Base-by-base conservation (phyloP, 2,797 vertebrate genomes). In the Dendrocincla fuliginosa region DNA sequence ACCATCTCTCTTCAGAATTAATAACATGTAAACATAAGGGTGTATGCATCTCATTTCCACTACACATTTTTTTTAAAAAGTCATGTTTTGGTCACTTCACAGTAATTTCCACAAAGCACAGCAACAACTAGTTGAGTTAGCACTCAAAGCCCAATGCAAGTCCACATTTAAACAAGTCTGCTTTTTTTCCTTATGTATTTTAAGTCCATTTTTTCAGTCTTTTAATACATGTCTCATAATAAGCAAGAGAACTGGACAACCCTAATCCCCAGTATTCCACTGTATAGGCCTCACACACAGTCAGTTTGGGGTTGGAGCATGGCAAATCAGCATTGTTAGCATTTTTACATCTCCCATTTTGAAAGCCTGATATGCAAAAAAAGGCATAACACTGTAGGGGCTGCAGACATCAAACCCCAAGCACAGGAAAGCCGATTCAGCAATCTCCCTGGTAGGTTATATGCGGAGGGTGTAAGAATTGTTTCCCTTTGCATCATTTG, bases 371-470 rank as follows among this genome's bases (percentile, higher is more conserved):
- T 12, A 16, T 49, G 52, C 69, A 61, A 79, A 85, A 73, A 69
- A 50, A 64, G 28, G 17, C 76, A 78, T 1, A 85, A 30, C 46
- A 60, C 39, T 30, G 20, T 17, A 33, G 16, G 47, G 50, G 52
- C 52, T 83, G 49, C 64, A 33, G 37, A 57, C 33, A 35, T 37
- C 52, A 70, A 52, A 87, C 77, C 5, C 50, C 9, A 11, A 89
- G 84, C 42, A 37, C n/a, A 10, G 10, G 63, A 37, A 77, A 53
- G 73, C 70, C 19, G 17, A 90, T 73, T 91, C 90, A 95, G 95
- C 90, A 63, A 22, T 41, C 8, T 0, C 33, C 20, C 56, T 16
- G 24, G 50, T 64, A 44, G 82, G 44, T 74, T 88, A 22, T n/a
- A 35, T 7, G 24, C 74, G 64, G 67, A 73, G 30, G 24, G 60